Evolutionary conservation across 2,888 invertebrate species (phyloP), one percentile per base, ranked within the genome.

Genomic region (Lycaena phlaeas): DNA sequence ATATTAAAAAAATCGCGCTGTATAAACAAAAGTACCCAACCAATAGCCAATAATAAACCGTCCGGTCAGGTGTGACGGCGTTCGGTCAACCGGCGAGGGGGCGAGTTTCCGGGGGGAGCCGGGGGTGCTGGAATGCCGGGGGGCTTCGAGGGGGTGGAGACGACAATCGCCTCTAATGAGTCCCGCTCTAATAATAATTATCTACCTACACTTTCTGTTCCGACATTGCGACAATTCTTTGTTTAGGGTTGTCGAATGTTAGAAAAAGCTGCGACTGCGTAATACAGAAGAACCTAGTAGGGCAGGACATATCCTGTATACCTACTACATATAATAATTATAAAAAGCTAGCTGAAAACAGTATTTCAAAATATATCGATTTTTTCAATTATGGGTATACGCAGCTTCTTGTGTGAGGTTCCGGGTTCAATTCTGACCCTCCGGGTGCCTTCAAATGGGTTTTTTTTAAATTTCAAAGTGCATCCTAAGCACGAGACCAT

Each of bases 91-190:
- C 18, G 41, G 43, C 40, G 43, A 41, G 45, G 39, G 40, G 48
- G 43, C 42, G 41, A 49, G n/a, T n/a, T n/a, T n/a, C n/a, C n/a
- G 37, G 11, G 31, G 43, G 42, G n/a, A n/a, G 17, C 48, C 50
- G 4, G 15, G 10, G n/a, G 30, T 4, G 29, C 1, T n/a, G 4
- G n/a, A 11, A 2, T 3, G n/a, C 4, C 10, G 43, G 42, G 41
- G 44, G 3, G 15, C 37, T 41, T 17, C 42, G 41, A 46, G 38
- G 43, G 40, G 41, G 42, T 43, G 48, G 50, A 54, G 57, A 66
- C 67, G 71, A 81, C 82, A 84, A 84, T 82, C 79, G 82, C 59
- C 64, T 68, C 78, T 82, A 82, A 82, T 84, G 81, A 84, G 78
- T 68, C 73, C n/a, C n/a, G n/a, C n/a, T 72, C 73, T 73, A 74